Evolutionary conservation across 2,797 vertebrate genomes (phyloP), one percentile per base, ranked within the genome.

Genomic region (Manis pentadactyla): DNA sequence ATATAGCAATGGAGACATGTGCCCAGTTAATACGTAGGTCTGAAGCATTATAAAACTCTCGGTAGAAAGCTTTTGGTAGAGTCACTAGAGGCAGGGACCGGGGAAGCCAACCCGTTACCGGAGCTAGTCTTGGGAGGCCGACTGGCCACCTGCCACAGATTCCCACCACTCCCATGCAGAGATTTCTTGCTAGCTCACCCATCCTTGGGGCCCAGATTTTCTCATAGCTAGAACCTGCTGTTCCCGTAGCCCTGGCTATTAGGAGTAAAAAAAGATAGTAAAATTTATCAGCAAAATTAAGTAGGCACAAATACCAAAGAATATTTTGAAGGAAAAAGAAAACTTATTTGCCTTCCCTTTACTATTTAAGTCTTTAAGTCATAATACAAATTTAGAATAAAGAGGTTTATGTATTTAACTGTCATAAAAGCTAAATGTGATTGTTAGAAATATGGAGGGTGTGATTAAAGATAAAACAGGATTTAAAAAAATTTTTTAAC

Each of bases 291-390:
- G 75, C 69, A 90, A 93, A 93, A 90, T 31, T 74, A 84, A 55
- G 59, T 63, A 85, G 51, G 46, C 57, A 84, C 13, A 93, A 93
- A 93, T 46, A 66, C n/a, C 42, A 92, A 89, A 81, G 34, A 68
- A 74, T 25, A 79, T 78, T 86, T 74, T 27, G 31, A 73, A 77
- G 73, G 13, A 12, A 49, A 88, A 83, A 87, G 73, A 63, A 49
- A 55, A 37, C 46, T 53, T 81, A 78, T 31, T 82, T 53, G 39
- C 14, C 31, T 69, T 92, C 73, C 39, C 51, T 94, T 68, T 68
- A n/a, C 46, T 77, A 77, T 79, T 87, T 53, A 93, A 87, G 73
- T 78, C 34, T 79, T 87, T 53, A 93, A 87, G 73, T 78, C 34
- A 71, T 34, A 55, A 55, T 18, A 73, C 81, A 23, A 71, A 71